phyloP scores from a whole-genome alignment of 2,888 invertebrate genomes.

The Dysmachus trigonus region DNA sequence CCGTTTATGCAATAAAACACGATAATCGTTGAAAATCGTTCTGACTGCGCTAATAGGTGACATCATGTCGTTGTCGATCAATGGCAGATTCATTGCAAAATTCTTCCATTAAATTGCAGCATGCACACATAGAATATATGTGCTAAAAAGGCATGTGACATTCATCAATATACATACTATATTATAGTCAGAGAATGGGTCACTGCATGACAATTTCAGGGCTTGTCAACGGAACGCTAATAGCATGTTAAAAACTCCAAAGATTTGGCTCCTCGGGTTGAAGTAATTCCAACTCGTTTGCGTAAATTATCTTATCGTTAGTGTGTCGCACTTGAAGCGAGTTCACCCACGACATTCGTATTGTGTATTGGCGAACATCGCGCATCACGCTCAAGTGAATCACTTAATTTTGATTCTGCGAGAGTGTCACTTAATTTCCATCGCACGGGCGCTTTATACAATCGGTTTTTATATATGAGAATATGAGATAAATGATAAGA shows the following conservation, averaged over 20 bases:
- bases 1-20: neutral
- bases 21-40: neutral
- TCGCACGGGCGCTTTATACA: neutral
- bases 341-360: neutral
- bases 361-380: neutral
- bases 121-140: neutral
- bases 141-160: neutral
- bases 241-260: neutral
- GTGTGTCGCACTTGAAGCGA: constrained; percentile 3
- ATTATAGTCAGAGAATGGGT: neutral
- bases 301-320: constrained; percentile 12
- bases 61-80: neutral
- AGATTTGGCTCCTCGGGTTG: neutral
- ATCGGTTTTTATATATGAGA: too few species aligned
- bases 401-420: neutral
- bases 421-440: neutral
- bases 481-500: neutral
- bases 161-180: too few species aligned
- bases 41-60: neutral
- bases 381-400: neutral
- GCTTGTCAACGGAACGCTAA: neutral
- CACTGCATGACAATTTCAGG: neutral
- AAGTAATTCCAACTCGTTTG: neutral
- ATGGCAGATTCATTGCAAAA: neutral
- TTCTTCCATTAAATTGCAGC: neutral